Evolutionary conservation across 1,140 invertebrate genomes (phyloP), one percentile per base, ranked within the genome.

Genomic region (Pseudomyrmex dendroicus): DNA sequence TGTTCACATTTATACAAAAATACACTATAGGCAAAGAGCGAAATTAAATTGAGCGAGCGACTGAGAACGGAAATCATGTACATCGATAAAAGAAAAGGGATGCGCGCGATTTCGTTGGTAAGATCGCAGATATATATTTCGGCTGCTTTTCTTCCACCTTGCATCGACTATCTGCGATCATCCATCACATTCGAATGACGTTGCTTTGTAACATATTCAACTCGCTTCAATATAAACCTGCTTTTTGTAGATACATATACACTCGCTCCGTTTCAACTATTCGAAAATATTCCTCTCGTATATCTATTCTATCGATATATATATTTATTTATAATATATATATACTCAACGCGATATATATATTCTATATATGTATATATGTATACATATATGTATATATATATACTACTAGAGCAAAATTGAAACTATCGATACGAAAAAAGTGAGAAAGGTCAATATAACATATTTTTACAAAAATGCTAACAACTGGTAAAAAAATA

Each of bases 1-100:
- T 12, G 25, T 83, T 83, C 73, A 22, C 17, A 57, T 77, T 76
- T 66, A 77, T 83, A 83, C 63, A 83, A 83, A 83, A 83, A 83
- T 83, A 83, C 46, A 82, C 68, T 82, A 82, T 46, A 35, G 35
- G 48, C 17, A 54, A 80, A 80, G 66, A 50, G 76, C 72, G 7
- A 80, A 70, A 50, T 67, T n/a, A 77, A 35, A 67, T 77, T 63
- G 35, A 50, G 66, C 57, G 54, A 70, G 12, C 44, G 63, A 73
- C 48, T 15, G 35, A 64, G 59, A 63, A 35, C 35, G 25, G 56
- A 63, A 68, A 78, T 70, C 35, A 35, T 35, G 25, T 80, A 70
- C 64, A 52, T 84, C 20, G 63, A 78, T 15, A n/a, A 35, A 82
- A 67, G 50, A 22, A 56, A 68, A 13, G 50, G 50, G 13, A 52